Conservation (phyloP, 64 coral and sea anemone genomes). For the Anthopleura sola region DNA sequence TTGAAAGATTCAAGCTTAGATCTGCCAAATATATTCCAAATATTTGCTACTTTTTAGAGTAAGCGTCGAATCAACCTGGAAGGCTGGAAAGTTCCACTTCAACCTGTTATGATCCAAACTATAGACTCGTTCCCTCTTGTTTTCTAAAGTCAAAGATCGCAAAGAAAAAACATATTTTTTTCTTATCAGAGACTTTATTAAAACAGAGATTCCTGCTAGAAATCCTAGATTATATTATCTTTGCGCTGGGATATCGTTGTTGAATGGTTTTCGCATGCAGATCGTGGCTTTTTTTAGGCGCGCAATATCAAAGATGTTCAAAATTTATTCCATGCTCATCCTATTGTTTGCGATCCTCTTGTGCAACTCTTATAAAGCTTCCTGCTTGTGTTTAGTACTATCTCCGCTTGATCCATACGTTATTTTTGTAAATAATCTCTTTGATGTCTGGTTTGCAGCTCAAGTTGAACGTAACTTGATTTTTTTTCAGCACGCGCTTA, state of each 20-base stretch:
- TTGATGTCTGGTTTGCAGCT: not conserved
- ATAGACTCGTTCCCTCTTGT: not conserved
- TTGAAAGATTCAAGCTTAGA: not conserved
- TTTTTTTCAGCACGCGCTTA: not conserved
- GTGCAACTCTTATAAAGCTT: not conserved
- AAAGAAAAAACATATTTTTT: not conserved
- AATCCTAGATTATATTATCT: not conserved
- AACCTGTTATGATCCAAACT: not conserved
- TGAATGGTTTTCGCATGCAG: not conserved
- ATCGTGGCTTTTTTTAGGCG: constrained; percentile 4
- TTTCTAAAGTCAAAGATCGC: not conserved
- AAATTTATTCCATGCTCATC: not conserved
- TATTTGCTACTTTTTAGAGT: too few relatives aligned
- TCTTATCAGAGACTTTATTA: not conserved
- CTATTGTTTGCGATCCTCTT: not conserved
- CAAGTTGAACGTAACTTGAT: not conserved
- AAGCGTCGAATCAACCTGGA: too few relatives aligned
- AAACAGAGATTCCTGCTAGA: not conserved
- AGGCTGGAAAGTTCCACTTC: not conserved
- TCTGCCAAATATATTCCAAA: not conserved
- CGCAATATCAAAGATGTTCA: not conserved
- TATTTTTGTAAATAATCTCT: not conserved
- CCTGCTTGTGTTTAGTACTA: not conserved
- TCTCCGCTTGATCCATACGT: not conserved
- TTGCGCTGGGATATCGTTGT: not conserved